These are phyloP conservation scores for Picus viridis DNA, from an alignment of 2,797 vertebrate species.

Conservation along the genomic window DNA sequence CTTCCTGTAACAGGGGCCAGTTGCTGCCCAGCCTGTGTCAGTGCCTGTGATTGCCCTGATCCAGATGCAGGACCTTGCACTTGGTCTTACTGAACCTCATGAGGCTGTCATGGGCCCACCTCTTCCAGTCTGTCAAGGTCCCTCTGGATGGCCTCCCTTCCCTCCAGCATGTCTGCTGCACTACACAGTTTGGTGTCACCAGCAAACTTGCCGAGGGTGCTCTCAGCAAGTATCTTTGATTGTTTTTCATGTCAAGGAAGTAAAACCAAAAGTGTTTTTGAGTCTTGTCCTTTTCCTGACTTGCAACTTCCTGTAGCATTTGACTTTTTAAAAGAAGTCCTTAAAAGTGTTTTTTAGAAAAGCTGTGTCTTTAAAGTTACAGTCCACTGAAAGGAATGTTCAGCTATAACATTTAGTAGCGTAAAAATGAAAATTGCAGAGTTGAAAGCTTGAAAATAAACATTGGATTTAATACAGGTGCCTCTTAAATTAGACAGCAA, in stretches of 20 bases:
- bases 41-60: too few species aligned
- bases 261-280: conserved; percentile 35
- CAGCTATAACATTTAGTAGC: not conserved
- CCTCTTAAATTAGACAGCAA: not conserved
- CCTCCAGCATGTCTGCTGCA: too few species aligned
- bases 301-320: conserved; percentile 35
- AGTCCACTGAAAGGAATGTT: not conserved
- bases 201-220: too few species aligned
- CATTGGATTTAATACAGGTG: not conserved
- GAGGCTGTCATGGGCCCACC: too few species aligned
- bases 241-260: conserved; percentile 21
- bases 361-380: not conserved
- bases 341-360: not conserved
- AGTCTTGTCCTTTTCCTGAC: conserved; percentile 30
- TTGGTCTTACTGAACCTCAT: too few species aligned
- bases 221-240: not conserved
- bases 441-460: not conserved
- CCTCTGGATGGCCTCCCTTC: too few species aligned
- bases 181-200: too few species aligned
- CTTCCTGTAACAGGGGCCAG: too few species aligned
- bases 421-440: not conserved
- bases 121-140: too few species aligned
- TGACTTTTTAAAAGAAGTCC: not conserved
- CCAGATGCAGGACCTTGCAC: too few species aligned
- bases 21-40: too few species aligned